Conservation (phyloP, 2,113 vertebrate species). For the Lathamus discolor region DNA sequence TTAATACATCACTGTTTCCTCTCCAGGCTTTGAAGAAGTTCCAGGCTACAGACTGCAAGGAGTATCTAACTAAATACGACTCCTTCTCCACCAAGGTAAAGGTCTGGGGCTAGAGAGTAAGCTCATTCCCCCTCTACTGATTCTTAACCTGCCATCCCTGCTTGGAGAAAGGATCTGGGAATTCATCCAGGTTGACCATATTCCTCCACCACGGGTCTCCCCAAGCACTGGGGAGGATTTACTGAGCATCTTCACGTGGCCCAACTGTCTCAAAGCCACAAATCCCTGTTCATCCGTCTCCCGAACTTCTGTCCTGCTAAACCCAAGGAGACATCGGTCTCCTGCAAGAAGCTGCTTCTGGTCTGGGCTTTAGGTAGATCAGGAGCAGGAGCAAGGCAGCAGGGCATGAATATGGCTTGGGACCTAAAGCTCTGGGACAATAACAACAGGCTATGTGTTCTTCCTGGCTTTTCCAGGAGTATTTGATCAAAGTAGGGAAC, state of each 20-base stretch:
- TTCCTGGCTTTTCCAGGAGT: background rate
- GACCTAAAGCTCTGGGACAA: background rate
- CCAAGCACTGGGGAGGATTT: background rate
- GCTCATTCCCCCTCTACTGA: background rate
- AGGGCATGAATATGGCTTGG: background rate
- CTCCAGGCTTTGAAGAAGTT: background rate
- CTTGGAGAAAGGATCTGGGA: background rate
- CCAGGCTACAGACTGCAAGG: background rate
- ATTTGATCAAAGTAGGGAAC: constrained; percentile 42
- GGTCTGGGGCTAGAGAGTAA: background rate
- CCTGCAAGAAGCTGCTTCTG: background rate
- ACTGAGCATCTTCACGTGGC: background rate
- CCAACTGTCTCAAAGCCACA: background rate
- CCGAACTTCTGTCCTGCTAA: background rate
- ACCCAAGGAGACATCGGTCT: background rate
- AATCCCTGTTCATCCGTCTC: background rate
- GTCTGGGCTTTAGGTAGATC: no score
- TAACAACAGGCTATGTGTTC: background rate
- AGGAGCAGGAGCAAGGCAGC: background rate
- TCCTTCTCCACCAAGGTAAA: constrained; percentile 68
- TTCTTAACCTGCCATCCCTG: no score
- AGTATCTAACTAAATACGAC: background rate
- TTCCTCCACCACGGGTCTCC: background rate
- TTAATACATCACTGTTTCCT: background rate
- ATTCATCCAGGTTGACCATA: background rate